Percentiles rank a stretch among this genome's conserved stretches.
These are phyloP conservation scores for Corvus hawaiiensis DNA, from an alignment of 2,113 vertebrate genomes.

Conservation along the genomic window DNA sequence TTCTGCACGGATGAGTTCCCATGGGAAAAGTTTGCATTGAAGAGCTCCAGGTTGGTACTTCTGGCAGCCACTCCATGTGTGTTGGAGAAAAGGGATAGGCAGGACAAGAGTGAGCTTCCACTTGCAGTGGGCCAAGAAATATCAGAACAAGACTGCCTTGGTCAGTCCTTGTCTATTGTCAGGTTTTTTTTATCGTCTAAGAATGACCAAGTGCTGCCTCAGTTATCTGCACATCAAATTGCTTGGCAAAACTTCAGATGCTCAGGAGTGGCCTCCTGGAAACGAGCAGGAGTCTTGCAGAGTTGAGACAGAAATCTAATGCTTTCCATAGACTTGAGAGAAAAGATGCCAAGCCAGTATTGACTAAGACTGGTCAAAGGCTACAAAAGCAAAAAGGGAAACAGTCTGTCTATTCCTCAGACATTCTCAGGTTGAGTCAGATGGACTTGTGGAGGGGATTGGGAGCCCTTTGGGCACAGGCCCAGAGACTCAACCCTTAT, in stretches of 20 bases:
- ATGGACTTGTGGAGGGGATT: neutral
- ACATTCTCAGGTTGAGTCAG: neutral
- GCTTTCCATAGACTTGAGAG: neutral
- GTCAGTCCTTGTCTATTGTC: neutral
- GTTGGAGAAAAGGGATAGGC: neutral
- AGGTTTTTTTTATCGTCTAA: neutral
- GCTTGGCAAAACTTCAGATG: neutral
- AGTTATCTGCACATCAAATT: neutral
- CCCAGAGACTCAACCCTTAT: neutral
- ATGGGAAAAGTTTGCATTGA: neutral
- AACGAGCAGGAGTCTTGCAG: neutral
- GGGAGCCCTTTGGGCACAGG: neutral
- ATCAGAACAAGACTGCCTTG: neutral
- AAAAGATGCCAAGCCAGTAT: neutral
- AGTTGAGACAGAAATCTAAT: neutral
- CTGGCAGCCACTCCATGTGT: neutral
- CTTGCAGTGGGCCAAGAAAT: neutral
- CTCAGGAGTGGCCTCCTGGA: neutral
- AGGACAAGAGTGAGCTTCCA: neutral
- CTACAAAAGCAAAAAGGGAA: neutral
- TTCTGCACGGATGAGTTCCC: neutral
- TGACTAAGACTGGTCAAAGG: accelerated
- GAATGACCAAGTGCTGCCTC: neutral
- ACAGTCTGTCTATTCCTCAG: neutral
- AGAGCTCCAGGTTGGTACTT: neutral